These are phyloP conservation scores for Nasonia vitripennis DNA, from an alignment of 1,140 invertebrate genomes.

Conservation along the genomic window DNA sequence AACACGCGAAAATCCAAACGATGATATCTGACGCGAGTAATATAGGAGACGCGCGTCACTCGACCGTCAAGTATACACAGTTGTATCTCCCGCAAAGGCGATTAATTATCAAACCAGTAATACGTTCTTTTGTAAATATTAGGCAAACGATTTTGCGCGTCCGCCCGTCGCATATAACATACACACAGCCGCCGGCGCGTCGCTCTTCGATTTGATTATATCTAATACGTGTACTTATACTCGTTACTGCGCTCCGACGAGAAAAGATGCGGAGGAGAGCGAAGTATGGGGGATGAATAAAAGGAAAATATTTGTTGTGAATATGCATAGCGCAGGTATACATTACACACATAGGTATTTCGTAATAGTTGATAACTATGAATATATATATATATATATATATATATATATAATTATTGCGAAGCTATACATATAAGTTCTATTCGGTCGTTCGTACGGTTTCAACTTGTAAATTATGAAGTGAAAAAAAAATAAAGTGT, in stretches of 20 bases:
- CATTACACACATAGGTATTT: constrained; percentile 55
- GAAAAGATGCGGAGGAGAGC: not conserved
- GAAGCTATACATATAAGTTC: constrained; percentile 55
- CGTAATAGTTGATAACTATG: constrained; percentile 52
- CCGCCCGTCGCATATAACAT: not conserved
- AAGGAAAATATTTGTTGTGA: constrained; percentile 68
- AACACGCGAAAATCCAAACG: not conserved
- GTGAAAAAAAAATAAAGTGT: constrained; percentile 55
- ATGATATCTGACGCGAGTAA: too few species aligned
- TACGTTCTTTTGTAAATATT: constrained; percentile 64
- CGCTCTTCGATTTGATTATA: not conserved
- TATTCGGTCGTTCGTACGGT: constrained; percentile 70
- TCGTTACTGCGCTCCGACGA: not conserved
- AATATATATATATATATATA: constrained; percentile 52
- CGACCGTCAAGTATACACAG: not conserved
- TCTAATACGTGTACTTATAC: not conserved
- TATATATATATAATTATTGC: constrained; percentile 60
- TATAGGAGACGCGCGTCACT: not conserved
- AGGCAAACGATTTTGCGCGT: constrained; percentile 53
- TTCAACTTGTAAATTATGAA: constrained; percentile 71
- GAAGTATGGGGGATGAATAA: constrained; percentile 1
- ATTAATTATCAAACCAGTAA: constrained; percentile 1
- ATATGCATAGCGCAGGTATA: constrained; percentile 66
- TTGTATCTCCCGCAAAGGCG: constrained; percentile 8
- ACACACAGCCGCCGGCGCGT: not conserved